Conservation (phyloP, 2,888 invertebrate species). For the Poecilus cupreus region DNA sequence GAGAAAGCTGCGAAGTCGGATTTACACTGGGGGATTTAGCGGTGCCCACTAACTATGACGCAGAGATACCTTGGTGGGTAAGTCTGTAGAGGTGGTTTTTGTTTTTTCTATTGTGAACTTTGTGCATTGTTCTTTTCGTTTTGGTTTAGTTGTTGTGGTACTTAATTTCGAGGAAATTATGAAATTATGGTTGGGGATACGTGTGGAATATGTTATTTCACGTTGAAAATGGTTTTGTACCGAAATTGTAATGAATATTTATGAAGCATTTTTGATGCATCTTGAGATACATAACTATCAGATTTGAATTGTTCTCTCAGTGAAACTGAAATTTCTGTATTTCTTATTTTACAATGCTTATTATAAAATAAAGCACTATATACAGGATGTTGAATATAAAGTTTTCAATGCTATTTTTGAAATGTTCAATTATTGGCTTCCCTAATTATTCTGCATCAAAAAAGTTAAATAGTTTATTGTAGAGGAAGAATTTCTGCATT, state of each 20-base stretch:
- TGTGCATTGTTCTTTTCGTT: slow-evolving; percentile 33
- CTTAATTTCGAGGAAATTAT: slow-evolving; percentile 10
- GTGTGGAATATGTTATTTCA: slow-evolving; percentile 24
- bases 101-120: slow-evolving; percentile 18
- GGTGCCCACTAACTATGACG: neutral
- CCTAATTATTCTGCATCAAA: too few species aligned
- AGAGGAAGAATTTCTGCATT: too few species aligned
- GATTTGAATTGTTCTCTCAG: too few species aligned
- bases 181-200: neutral
- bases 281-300: too few species aligned
- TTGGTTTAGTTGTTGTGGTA: slow-evolving; percentile 1
- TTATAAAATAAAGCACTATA: too few species aligned
- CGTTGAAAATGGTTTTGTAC: neutral
- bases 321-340: too few species aligned
- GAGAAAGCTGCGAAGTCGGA: slow-evolving; percentile 68
- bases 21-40: slow-evolving; percentile 62
- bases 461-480: too few species aligned
- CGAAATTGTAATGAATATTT: neutral
- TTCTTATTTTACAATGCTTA: too few species aligned
- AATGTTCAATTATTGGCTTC: too few species aligned
- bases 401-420: too few species aligned
- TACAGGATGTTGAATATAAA: too few species aligned
- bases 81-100: neutral
- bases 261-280: too few species aligned
- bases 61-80: neutral